phyloP scores from a whole-genome alignment of 2,797 vertebrate species.

The Myotis planiceps region DNA sequence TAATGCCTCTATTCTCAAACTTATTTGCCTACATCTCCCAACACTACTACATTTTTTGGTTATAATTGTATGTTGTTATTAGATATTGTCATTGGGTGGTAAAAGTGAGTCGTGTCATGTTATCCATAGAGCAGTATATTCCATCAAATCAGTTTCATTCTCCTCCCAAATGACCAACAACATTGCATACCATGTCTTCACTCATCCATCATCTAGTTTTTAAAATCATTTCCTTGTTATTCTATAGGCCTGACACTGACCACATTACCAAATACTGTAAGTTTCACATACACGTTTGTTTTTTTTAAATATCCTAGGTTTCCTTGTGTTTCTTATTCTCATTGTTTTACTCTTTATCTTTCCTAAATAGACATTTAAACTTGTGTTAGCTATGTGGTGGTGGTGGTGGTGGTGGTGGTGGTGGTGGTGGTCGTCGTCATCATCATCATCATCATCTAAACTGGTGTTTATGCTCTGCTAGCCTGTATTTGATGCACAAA shows the following conservation, averaged over 20 bases:
- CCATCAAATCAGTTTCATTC: slow-evolving; percentile 18
- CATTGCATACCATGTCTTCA: background rate
- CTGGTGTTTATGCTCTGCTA: background rate
- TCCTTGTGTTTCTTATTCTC: background rate
- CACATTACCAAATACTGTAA: background rate
- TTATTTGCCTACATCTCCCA: background rate
- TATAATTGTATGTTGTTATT: background rate
- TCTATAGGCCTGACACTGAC: background rate
- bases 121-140: background rate
- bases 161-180: background rate
- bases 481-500: background rate
- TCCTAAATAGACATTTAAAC: slow-evolving; percentile 12
- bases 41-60: background rate
- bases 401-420: background rate
- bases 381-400: background rate
- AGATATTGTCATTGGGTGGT: background rate
- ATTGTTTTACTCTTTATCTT: background rate
- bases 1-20: background rate
- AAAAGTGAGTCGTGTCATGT: background rate
- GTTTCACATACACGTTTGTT: background rate
- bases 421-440: background rate
- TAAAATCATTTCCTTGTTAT: background rate
- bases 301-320: background rate
- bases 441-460: background rate
- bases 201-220: background rate